Evolutionary conservation across 2,113 vertebrate genomes (phyloP).

Genomic region (Typhlomys cinereus): DNA sequence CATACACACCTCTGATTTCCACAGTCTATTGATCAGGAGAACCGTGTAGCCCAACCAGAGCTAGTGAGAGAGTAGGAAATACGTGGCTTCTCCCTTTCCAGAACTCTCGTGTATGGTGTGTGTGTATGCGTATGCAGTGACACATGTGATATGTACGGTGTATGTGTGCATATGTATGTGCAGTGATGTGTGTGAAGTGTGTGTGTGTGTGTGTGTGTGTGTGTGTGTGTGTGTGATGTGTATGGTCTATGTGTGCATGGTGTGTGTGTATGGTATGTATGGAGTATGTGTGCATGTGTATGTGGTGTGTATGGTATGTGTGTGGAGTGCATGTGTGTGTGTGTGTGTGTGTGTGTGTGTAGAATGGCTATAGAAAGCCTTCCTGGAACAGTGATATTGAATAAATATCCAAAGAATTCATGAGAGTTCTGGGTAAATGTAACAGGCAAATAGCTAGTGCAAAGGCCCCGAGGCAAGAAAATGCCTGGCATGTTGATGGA

Average conservation of each 20-base stretch:
- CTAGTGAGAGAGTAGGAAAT: neutral
- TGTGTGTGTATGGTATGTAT: neutral
- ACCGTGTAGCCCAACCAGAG: rapidly evolving
- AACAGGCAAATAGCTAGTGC: neutral
- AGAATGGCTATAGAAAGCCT: neutral
- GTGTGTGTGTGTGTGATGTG: neutral
- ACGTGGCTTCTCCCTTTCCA: neutral
- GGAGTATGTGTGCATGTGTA: neutral
- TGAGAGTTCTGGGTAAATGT: neutral
- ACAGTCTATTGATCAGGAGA: neutral
- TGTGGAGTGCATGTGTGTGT: neutral
- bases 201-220: neutral
- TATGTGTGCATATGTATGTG: neutral
- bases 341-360: neutral
- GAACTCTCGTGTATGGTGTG: neutral
- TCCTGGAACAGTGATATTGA: neutral
- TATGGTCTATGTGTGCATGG: neutral
- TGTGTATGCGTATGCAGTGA: neutral
- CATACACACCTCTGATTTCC: neutral
- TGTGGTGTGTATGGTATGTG: neutral
- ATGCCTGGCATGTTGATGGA: neutral
- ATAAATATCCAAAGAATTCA: neutral
- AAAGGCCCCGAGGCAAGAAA: neutral
- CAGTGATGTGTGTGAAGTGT: neutral
- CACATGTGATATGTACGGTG: neutral